A percentile compares a stretch with the other conserved stretches of the same genome.
Evolutionary conservation across 2,888 invertebrate genomes (phyloP).

Genomic region (Vanessa cardui): DNA sequence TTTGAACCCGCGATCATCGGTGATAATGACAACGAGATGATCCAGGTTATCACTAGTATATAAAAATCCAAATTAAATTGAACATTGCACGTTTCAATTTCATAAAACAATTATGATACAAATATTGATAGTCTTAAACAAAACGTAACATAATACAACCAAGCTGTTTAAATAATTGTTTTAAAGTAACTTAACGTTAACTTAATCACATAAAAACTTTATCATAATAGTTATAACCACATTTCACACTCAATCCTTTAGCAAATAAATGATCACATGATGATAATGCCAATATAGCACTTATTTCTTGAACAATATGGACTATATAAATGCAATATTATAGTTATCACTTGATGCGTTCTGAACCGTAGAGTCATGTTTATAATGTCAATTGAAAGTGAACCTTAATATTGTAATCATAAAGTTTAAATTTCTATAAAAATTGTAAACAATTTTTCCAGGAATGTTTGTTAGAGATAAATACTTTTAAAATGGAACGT

Average conservation of each 20-base stretch:
- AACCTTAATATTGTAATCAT: neutral
- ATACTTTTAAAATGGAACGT: neutral
- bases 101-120: too few relatives aligned
- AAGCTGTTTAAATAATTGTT: neutral
- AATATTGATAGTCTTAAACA: too few relatives aligned
- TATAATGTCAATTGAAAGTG: neutral
- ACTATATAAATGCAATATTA: neutral
- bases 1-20: too few relatives aligned
- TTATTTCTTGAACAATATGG: neutral
- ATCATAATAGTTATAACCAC: slow-evolving; percentile 20
- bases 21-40: too few relatives aligned
- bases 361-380: neutral
- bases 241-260: slow-evolving; percentile 23
- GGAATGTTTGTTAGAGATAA: too few relatives aligned
- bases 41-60: too few relatives aligned
- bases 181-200: slow-evolving; percentile 13
- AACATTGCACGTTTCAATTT: neutral
- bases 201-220: slow-evolving; percentile 26
- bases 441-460: too few relatives aligned
- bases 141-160: neutral
- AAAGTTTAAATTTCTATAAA: too few relatives aligned
- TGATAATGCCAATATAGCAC: neutral
- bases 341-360: neutral
- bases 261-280: neutral
- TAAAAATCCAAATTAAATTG: too few relatives aligned